A percentile compares a stretch with the other conserved stretches of the same genome.
Conservation (phyloP, 2,888 invertebrate species). For the Cosmia pyralina region DNA sequence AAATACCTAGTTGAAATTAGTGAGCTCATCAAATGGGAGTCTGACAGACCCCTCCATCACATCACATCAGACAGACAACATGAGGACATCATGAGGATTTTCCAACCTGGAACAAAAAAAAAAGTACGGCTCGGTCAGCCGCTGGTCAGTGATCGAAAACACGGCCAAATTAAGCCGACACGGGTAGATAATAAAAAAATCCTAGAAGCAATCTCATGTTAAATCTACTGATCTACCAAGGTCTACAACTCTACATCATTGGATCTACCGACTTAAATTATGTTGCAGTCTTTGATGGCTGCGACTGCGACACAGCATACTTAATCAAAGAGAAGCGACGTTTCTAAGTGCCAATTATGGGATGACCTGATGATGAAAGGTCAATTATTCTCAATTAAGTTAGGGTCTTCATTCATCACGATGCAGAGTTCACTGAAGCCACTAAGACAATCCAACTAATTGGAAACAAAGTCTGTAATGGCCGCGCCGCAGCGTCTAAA, state of each 20-base stretch:
- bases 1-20: background rate
- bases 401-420: background rate
- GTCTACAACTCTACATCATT: too few species aligned
- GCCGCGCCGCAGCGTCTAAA: background rate
- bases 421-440: background rate
- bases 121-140: background rate
- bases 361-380: constrained; percentile 6
- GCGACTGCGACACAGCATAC: background rate
- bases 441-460: background rate
- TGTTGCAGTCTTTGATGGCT: background rate
- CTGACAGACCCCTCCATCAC: too few species aligned
- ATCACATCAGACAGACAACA: too few species aligned
- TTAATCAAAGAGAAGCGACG: constrained; percentile 1
- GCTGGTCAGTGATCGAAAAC: too few species aligned
- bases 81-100: too few species aligned
- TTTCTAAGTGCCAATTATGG: background rate
- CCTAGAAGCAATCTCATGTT: background rate
- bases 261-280: too few species aligned
- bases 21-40: background rate
- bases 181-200: background rate
- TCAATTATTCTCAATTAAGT: constrained; percentile 25
- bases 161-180: background rate
- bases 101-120: too few species aligned
- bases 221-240: too few species aligned
- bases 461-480: background rate